Conservation (phyloP, 2,113 vertebrate species). For the Neomonachus schauinslandi region DNA sequence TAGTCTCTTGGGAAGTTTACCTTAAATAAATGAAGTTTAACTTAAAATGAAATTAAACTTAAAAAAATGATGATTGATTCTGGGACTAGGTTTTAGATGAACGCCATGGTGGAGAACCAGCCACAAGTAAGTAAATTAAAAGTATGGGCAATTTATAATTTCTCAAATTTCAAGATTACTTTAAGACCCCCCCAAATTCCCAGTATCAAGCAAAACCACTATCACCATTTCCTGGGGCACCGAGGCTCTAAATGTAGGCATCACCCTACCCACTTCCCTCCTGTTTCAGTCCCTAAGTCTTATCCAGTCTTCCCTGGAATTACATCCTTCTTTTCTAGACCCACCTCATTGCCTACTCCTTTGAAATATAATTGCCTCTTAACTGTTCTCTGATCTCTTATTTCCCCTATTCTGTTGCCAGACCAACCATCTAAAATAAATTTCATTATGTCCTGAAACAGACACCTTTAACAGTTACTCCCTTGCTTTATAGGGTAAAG, state of each 20-base stretch:
- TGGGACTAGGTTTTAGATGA: not conserved
- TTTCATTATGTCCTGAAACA: not conserved
- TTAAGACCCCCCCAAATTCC: not conserved
- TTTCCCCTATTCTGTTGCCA: not conserved
- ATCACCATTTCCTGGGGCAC: not conserved
- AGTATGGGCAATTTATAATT: not conserved
- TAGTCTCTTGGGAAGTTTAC: not conserved
- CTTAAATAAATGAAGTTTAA: slow-evolving; percentile 40
- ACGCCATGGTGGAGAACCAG: not conserved
- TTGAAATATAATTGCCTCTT: not conserved
- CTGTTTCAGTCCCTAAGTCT: not conserved
- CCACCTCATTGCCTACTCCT: not conserved
- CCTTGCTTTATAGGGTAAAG: not conserved
- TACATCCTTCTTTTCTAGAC: not conserved
- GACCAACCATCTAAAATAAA: not conserved
- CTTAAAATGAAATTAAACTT: not conserved
- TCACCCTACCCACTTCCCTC: not conserved
- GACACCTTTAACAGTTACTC: not conserved
- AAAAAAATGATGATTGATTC: not conserved
- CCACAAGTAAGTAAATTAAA: not conserved
- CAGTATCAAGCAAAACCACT: not conserved
- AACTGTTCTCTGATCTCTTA: not conserved
- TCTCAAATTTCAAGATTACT: not conserved
- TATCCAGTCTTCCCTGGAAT: not conserved
- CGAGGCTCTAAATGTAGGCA: not conserved